phyloP scores from a whole-genome alignment of 2,113 vertebrate species.

The Piaya cayana region DNA sequence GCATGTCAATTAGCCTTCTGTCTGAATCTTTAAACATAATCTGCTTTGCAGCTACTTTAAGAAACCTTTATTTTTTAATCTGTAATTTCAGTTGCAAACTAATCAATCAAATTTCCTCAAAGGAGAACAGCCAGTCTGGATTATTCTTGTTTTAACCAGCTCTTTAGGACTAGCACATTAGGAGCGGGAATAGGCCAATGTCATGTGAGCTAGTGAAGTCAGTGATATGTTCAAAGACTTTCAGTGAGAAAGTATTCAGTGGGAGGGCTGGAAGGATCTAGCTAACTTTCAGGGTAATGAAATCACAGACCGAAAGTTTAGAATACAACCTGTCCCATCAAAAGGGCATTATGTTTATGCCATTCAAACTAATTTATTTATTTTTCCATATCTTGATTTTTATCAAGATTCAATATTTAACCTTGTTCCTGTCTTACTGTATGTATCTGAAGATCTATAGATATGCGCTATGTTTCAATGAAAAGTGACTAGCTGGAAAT shows the following conservation, averaged over 20 bases:
- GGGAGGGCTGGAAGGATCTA: neutral
- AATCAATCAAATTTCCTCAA: neutral
- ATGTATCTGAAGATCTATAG: neutral
- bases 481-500: neutral
- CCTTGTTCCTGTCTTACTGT: neutral
- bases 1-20: constrained; percentile 17
- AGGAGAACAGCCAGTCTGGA: neutral
- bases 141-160: constrained; percentile 9
- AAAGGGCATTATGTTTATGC: neutral
- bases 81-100: neutral
- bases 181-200: neutral
- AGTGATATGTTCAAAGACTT: neutral
- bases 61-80: neutral
- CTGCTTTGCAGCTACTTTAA: neutral
- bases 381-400: neutral
- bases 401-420: neutral
- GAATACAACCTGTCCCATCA: neutral
- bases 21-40: neutral
- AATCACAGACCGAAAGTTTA: neutral
- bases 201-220: neutral
- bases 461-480: neutral
- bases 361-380: neutral
- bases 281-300: neutral
- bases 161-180: neutral
- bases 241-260: neutral